Percentiles rank a stretch among this genome's conserved stretches.
These are phyloP conservation scores for Machimus rusticus DNA, from an alignment of 2,888 invertebrate genomes.

Conservation along the genomic window DNA sequence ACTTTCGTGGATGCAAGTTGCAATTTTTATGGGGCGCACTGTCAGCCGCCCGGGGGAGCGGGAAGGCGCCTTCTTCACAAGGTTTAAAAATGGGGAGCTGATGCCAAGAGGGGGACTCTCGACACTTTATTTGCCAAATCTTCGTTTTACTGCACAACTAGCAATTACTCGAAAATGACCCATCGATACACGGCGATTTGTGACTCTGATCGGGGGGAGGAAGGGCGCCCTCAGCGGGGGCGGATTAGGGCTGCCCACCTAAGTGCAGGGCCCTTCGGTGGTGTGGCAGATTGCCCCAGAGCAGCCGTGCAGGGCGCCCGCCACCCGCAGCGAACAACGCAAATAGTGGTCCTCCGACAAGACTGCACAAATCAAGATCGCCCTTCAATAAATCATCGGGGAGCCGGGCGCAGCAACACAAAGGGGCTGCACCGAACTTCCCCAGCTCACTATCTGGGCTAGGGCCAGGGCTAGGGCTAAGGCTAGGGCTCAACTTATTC, in stretches of 20 bases:
- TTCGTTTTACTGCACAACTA: slow-evolving; percentile 21
- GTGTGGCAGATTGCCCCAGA: neutral
- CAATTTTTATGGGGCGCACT: slow-evolving; percentile 11
- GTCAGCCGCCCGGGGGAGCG: neutral
- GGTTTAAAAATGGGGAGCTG: slow-evolving; percentile 16
- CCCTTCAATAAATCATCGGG: slow-evolving; percentile 23
- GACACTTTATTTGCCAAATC: slow-evolving; percentile 33
- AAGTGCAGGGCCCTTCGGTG: neutral
- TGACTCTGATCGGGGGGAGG: neutral
- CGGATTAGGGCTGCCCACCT: neutral
- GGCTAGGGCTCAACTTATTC: neutral
- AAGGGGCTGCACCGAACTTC: neutral
- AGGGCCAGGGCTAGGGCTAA: neutral
- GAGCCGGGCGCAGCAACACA: neutral
- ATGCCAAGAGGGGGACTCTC: neutral
- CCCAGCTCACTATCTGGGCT: neutral
- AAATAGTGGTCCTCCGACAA: neutral
- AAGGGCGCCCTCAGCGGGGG: neutral
- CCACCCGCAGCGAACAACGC: neutral
- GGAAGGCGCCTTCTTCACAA: neutral
- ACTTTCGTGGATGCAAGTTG: slow-evolving; percentile 33
- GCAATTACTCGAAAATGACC: slow-evolving; percentile 34
- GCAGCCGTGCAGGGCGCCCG: neutral
- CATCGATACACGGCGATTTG: slow-evolving; percentile 22
- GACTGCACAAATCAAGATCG: slow-evolving; percentile 25